Evolutionary conservation across 2,113 vertebrate species (phyloP), one percentile per base, ranked within the genome.

Genomic region (Pomatorhinus ruficollis): DNA sequence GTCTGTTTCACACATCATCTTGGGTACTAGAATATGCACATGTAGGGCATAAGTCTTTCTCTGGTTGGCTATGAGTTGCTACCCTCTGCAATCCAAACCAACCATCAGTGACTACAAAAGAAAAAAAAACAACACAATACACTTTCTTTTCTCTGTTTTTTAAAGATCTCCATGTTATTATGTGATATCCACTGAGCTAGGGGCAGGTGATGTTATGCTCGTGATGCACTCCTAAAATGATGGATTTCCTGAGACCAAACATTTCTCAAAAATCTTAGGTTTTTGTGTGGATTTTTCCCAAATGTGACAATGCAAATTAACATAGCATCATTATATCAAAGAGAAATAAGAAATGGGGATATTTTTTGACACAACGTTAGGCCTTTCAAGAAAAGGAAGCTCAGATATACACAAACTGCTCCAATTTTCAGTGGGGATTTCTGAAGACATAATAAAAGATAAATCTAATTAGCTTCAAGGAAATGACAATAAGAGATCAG

Each of bases 391-490:
- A 45, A 79, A 79, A 83, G 5, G 27, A 40, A 54, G 47, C n/a
- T 65, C 35, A 47, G 53, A 84, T 39, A 28, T n/a, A 74, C 23
- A 76, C 7, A 40, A 87, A 82, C 21, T 87, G 18, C 9, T 84
- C 23, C 44, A 2, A 27, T 61, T 83, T 84, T 69, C 61, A 54
- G 12, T 45, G 44, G 53, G n/a, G 24, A 87, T 83, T 87, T 90
- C 19, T 8, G 68, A 90, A 94, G 15, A 35, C 72, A 76, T n/a
- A 87, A 69, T 35, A 81, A 23, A 87, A 83, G 66, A 87, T 52
- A 87, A 95, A 91, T 35, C 53, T 85, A 94, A 93, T 93, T 90
- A 95, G 28, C 70, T 86, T 39, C 33, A 94, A 80, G 59, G 42
- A 96, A 91, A 79, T 61, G 10, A 77, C 85, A 86, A 47, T 70